Evolutionary conservation across 2,797 vertebrate genomes (phyloP).

Genomic region (Sebastes itinus): DNA sequence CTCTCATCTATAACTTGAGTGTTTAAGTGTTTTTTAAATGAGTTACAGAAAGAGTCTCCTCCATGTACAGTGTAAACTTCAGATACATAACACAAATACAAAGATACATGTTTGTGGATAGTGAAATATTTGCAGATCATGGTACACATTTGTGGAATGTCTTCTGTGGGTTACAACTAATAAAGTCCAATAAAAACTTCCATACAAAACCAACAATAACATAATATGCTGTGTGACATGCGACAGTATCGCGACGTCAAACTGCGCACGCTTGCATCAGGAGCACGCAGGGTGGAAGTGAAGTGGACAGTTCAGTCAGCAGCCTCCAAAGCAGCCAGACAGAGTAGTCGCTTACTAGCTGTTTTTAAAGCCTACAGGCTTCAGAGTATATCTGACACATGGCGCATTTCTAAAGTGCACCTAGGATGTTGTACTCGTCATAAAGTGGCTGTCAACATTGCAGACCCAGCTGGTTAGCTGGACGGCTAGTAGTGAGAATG

Average conservation of each 20-base stretch:
- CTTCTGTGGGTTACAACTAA: no score
- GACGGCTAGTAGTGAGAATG: constrained; percentile 44
- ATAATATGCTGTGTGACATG: constrained; percentile 11
- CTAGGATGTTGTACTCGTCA: neutral
- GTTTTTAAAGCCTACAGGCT: neutral
- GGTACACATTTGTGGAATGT: no score
- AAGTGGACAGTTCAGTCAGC: constrained; percentile 21
- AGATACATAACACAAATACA: no score
- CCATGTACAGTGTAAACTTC: no score
- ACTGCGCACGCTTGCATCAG: constrained; percentile 59
- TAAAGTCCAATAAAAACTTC: no score
- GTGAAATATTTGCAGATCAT: no score
- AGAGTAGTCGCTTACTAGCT: neutral
- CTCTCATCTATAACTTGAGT: no score
- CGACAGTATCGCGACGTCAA: constrained; percentile 55
- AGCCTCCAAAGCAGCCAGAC: constrained; percentile 20
- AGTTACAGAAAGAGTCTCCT: no score
- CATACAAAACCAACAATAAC: constrained; percentile 36
- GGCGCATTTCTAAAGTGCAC: constrained; percentile 1
- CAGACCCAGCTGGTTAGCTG: constrained; percentile 49
- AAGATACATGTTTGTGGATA: no score
- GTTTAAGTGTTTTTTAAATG: no score
- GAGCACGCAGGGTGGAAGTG: constrained; percentile 65
- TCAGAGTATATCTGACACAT: constrained; percentile 4
- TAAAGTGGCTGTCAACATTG: constrained; percentile 59